Conservation (phyloP, 1,140 invertebrate species). For the Apocrypta bakeri region DNA sequence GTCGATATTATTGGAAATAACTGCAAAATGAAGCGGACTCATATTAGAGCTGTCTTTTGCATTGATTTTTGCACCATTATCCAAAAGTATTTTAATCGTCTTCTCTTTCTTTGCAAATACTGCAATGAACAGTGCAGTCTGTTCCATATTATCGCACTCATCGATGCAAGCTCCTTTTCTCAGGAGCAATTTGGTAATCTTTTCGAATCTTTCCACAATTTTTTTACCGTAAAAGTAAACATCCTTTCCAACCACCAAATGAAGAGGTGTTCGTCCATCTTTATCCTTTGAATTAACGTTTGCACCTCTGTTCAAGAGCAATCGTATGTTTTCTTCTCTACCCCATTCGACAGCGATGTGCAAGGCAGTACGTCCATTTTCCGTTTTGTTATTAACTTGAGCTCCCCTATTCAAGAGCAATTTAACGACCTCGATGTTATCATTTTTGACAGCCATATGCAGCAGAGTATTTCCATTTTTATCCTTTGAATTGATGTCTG, state of each 20-base stretch:
- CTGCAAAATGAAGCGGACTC: constrained; percentile 73
- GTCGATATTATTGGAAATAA: constrained; percentile 70
- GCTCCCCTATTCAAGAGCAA: constrained; percentile 20
- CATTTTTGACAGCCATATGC: constrained; percentile 48
- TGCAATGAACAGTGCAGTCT: constrained; percentile 44
- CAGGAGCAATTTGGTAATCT: constrained; percentile 35
- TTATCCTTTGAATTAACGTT: constrained; percentile 46
- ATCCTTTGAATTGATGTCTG: constrained; percentile 41
- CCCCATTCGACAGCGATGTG: constrained; percentile 38
- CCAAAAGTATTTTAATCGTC: constrained; percentile 43
- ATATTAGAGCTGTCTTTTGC: constrained; percentile 51
- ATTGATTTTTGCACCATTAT: constrained; percentile 51
- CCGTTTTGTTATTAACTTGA: constrained; percentile 30
- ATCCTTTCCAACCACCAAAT: constrained; percentile 40
- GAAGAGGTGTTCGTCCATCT: constrained; percentile 40
- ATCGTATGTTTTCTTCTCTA: constrained; percentile 42
- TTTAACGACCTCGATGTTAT: constrained; percentile 38
- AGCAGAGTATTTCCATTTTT: constrained; percentile 44
- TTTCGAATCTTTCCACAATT: constrained; percentile 40
- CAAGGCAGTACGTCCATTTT: constrained; percentile 31
- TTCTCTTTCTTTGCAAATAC: constrained; percentile 39
- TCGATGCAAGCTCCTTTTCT: constrained; percentile 23
- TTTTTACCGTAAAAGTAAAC: constrained; percentile 42
- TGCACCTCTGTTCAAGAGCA: constrained; percentile 50
- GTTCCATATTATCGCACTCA: not conserved